phyloP scores from a whole-genome alignment of 30 jellyfish, hydroid and myxozoan species.

The Hydractinia symbiolongicarpus region DNA sequence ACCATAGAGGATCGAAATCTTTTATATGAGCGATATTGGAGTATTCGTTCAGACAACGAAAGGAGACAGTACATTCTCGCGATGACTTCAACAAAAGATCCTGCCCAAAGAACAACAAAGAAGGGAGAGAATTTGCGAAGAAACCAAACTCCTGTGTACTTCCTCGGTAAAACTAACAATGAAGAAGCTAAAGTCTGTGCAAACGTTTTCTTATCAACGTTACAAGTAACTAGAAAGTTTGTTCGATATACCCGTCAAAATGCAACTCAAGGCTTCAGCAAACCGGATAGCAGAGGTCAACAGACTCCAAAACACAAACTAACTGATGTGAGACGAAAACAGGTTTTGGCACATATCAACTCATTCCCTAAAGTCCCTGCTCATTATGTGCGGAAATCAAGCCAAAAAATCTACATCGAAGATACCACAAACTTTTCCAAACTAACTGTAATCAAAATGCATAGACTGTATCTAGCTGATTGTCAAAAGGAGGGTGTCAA shows the following conservation, averaged over 20 bases:
- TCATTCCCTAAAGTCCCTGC: constrained; percentile 3
- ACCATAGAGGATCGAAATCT: not conserved
- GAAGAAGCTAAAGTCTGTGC: not conserved
- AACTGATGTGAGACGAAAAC: not conserved
- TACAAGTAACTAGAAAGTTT: constrained; percentile 16
- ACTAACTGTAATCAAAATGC: not conserved
- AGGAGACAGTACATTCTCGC: constrained; percentile 9
- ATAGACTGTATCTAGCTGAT: not conserved
- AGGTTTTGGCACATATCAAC: not conserved
- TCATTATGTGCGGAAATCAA: constrained; percentile 2
- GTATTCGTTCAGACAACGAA: not conserved
- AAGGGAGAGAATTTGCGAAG: constrained; percentile 4
- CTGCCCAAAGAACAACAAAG: not conserved
- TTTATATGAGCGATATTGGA: constrained; percentile 1
- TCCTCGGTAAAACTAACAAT: not conserved
- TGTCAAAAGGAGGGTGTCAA: not conserved
- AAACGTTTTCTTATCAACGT: constrained; percentile 11
- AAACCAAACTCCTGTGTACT: constrained; percentile 5
- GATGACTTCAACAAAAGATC: constrained; percentile 5
- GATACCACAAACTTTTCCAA: constrained; percentile 17
- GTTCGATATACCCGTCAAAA: constrained; percentile 11
- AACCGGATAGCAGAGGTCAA: not conserved
- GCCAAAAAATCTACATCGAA: constrained; percentile 1
- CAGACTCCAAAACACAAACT: not conserved
- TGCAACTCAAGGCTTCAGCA: constrained; percentile 9